Percentiles rank a stretch among this genome's conserved stretches.
phyloP scores from a whole-genome alignment of 2,888 invertebrate genomes.

The Patella depressa region DNA sequence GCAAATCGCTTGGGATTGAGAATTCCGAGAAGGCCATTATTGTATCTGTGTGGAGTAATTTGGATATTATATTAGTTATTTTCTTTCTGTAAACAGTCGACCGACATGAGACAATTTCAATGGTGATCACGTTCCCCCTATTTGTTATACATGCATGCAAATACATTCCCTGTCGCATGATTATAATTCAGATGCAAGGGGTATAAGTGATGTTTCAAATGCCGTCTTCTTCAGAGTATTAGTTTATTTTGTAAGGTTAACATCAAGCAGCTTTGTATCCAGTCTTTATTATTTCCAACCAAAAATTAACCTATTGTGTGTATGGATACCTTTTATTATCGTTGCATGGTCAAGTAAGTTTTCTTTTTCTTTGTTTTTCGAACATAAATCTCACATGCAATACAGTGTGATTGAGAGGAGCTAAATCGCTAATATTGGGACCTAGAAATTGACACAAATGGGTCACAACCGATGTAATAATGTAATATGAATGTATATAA shows the following conservation, averaged over 20 bases:
- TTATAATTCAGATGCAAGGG: conserved; percentile 11
- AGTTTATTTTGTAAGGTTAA: conserved; percentile 5
- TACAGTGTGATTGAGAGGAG: no score
- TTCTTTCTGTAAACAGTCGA: conserved; percentile 10
- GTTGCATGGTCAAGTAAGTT: no score
- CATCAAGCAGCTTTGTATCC: background rate
- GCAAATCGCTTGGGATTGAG: conserved; percentile 4
- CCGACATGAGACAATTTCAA: conserved; percentile 12
- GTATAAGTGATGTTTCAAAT: conserved; percentile 13
- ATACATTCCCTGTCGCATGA: conserved; percentile 7
- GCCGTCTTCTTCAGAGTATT: conserved; percentile 9
- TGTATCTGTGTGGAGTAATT: conserved; percentile 9
- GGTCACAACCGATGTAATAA: no score
- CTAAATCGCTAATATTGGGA: no score
- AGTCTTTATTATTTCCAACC: no score
- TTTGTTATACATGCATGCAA: conserved; percentile 13
- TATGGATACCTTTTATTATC: no score
- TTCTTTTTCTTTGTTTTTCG: no score
- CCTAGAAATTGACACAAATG: no score
- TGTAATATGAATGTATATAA: no score
- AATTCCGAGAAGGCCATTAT: conserved; percentile 9
- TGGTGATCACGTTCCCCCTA: conserved; percentile 10
- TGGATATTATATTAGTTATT: conserved; percentile 12
- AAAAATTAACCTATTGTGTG: no score
- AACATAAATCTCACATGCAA: no score